Percentiles rank a stretch among this genome's conserved stretches.
Evolutionary conservation across 1,140 invertebrate species (phyloP).

Genomic region (Trypoxylus dichotomus): DNA sequence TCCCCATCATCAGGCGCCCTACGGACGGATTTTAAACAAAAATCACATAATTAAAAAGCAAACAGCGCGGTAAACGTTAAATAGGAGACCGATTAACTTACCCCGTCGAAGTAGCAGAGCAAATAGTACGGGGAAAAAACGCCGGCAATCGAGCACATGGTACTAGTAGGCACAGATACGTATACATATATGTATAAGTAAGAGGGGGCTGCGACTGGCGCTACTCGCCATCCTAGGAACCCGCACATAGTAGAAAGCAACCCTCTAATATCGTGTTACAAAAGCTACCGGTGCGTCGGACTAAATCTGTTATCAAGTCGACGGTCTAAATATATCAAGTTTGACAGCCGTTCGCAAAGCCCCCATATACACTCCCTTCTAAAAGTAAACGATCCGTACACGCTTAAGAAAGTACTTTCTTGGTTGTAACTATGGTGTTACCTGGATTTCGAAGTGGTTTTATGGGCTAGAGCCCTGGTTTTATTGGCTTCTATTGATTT

Average conservation of each 20-base stretch:
- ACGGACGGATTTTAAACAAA: slow-evolving; percentile 10
- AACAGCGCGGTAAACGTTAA: slow-evolving; percentile 24
- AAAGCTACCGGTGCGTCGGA: slow-evolving; percentile 10
- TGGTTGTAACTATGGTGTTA: too few relatives aligned
- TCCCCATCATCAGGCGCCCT: slow-evolving; percentile 4
- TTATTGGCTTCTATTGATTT: too few relatives aligned
- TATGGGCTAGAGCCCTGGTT: too few relatives aligned
- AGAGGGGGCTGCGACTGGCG: neutral
- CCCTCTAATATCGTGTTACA: slow-evolving; percentile 24
- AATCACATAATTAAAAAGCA: slow-evolving; percentile 29
- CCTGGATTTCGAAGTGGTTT: too few relatives aligned
- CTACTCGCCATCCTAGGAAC: slow-evolving; percentile 5
- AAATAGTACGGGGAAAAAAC: neutral
- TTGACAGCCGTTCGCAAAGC: neutral
- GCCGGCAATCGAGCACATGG: slow-evolving; percentile 2
- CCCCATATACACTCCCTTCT: neutral
- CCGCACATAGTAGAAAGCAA: neutral
- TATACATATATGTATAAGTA: neutral
- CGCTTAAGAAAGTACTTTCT: too few relatives aligned
- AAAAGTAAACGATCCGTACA: too few relatives aligned
- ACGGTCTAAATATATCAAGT: slow-evolving; percentile 17
- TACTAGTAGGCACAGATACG: neutral
- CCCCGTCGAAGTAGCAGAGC: slow-evolving; percentile 13
- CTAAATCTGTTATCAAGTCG: slow-evolving; percentile 16
- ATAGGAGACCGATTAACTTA: slow-evolving; percentile 18